Conservation (phyloP, 2,888 invertebrate genomes). For the Melipona bicolor region DNA sequence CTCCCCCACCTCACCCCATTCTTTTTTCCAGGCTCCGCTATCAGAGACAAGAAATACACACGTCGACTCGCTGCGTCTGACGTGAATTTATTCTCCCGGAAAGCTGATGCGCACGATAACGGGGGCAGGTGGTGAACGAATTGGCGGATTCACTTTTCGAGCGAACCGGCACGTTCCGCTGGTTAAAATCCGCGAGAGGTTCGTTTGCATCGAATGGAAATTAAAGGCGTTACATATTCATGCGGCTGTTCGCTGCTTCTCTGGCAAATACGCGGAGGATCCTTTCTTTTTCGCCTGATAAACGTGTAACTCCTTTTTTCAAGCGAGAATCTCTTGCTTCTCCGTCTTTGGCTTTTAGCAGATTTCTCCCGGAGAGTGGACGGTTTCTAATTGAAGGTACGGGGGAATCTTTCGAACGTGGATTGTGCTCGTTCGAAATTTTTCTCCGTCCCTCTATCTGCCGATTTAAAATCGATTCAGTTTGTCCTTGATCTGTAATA, state of each 20-base stretch:
- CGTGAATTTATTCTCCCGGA: slow-evolving; percentile 21
- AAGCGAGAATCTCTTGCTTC: no score
- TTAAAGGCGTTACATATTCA: slow-evolving; percentile 45
- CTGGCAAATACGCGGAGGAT: slow-evolving; percentile 12
- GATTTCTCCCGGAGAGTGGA: not conserved
- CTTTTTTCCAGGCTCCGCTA: not conserved
- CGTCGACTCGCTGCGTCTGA: slow-evolving; percentile 20
- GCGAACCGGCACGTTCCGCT: not conserved
- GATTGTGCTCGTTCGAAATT: not conserved
- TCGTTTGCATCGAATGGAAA: slow-evolving; percentile 46
- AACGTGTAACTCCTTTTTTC: not conserved
- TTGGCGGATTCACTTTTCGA: slow-evolving; percentile 10
- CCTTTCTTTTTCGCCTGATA: not conserved
- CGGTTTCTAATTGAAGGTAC: not conserved
- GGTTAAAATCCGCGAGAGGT: slow-evolving; percentile 22
- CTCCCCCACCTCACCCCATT: no score
- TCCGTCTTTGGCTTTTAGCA: not conserved
- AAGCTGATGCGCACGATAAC: not conserved
- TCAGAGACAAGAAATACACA: not conserved
- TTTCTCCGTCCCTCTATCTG: not conserved
- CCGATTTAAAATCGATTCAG: not conserved
- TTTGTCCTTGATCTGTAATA: not conserved
- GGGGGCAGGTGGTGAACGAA: no score
- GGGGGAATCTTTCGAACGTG: not conserved
- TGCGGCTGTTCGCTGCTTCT: not conserved